Percentiles rank a stretch among this genome's conserved stretches.
Conservation (phyloP, 1,140 invertebrate genomes). For the Bombus balteatus region DNA sequence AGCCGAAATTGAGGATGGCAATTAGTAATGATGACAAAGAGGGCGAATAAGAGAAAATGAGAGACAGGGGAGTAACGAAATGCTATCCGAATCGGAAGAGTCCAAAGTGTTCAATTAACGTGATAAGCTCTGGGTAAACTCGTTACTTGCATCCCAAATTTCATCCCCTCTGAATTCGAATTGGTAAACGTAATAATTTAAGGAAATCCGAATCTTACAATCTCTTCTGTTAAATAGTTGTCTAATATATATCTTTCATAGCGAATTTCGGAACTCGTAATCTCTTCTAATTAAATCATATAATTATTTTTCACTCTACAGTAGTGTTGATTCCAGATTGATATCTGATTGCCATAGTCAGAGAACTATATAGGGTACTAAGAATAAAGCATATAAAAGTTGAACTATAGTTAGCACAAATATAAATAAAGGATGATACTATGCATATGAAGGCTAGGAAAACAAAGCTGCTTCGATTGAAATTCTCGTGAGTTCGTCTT, state of each 20-base stretch:
- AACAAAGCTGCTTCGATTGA: neutral
- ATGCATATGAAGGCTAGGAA: neutral
- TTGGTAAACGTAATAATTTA: neutral
- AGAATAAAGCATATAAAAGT: neutral
- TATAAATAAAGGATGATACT: neutral
- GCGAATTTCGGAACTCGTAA: too few species aligned
- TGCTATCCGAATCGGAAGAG: conserved; percentile 38
- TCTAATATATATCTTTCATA: neutral
- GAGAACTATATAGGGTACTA: neutral
- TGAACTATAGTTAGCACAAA: neutral
- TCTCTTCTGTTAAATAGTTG: neutral
- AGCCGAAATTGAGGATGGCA: conserved; percentile 67
- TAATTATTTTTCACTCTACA: neutral
- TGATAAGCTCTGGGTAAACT: conserved; percentile 46
- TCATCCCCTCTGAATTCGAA: neutral
- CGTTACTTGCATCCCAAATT: conserved; percentile 26
- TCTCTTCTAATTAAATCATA: neutral
- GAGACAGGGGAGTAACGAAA: neutral
- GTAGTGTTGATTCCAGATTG: neutral
- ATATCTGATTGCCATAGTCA: neutral
- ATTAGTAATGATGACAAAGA: conserved; percentile 51
- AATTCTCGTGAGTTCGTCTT: neutral
- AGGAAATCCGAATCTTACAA: neutral
- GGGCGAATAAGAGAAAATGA: neutral
- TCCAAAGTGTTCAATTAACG: conserved; percentile 60